phyloP scores from a whole-genome alignment of 2,113 vertebrate genomes.

The Pionites leucogaster region DNA sequence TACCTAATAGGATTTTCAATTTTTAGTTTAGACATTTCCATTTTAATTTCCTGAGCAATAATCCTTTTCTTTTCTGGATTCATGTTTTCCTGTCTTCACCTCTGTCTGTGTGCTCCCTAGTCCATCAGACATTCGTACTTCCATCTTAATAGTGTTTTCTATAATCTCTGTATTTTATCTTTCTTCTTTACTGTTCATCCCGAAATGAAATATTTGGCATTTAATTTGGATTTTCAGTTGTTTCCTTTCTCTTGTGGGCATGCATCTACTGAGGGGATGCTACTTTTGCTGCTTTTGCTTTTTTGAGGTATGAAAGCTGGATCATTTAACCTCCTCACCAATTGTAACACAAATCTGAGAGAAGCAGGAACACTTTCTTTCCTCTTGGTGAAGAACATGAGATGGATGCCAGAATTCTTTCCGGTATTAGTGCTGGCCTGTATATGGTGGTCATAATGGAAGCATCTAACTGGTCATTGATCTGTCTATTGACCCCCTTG shows the following conservation, averaged over 20 bases:
- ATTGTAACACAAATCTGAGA: not conserved
- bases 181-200: not conserved
- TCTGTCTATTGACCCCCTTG: not conserved
- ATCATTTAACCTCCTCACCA: not conserved
- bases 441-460: not conserved
- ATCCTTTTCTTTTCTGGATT: not conserved
- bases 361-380: not conserved
- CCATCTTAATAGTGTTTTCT: not conserved
- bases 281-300: not conserved
- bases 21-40: not conserved
- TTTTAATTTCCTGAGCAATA: not conserved
- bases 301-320: not conserved
- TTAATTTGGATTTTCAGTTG: not conserved
- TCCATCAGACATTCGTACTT: not conserved
- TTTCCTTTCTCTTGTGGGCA: not conserved
- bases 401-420: not conserved
- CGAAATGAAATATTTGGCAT: not conserved
- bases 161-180: not conserved
- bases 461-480: not conserved
- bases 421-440: not conserved
- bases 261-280: not conserved
- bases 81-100: rapidly evolving
- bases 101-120: not conserved
- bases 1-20: not conserved
- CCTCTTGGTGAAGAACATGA: not conserved